Conservation (phyloP, 2,888 invertebrate species). For the Acrobasis repandana region DNA sequence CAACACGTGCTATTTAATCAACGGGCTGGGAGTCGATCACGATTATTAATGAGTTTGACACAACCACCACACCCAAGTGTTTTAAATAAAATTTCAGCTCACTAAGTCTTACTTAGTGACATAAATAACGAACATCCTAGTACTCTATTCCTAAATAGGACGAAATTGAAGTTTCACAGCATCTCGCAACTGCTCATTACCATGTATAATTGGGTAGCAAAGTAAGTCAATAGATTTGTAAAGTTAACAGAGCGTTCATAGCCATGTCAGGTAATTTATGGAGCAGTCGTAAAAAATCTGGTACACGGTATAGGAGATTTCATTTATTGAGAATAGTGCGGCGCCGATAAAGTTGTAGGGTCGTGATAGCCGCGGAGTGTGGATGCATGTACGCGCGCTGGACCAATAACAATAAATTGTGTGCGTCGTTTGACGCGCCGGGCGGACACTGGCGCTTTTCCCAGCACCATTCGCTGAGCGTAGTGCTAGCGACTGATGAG, state of each 20-base stretch:
- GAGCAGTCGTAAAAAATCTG: conserved; percentile 48
- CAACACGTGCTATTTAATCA: too few species aligned
- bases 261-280: conserved; percentile 35
- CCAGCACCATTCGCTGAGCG: conserved; percentile 17
- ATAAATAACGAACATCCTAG: not conserved
- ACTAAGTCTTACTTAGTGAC: too few species aligned
- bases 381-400: conserved; percentile 79
- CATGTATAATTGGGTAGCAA: conserved; percentile 21
- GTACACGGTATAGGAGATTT: conserved; percentile 53
- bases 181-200: not conserved
- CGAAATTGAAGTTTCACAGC: not conserved
- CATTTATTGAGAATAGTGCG: conserved; percentile 58
- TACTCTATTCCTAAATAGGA: not conserved
- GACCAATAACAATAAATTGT: conserved; percentile 82
- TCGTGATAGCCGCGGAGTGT: conserved; percentile 80
- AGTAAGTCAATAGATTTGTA: conserved; percentile 18
- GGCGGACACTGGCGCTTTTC: conserved; percentile 40
- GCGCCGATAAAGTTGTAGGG: conserved; percentile 74
- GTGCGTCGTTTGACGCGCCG: conserved; percentile 76
- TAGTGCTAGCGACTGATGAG: conserved; percentile 1
- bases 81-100: too few species aligned
- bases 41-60: too few species aligned
- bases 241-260: conserved; percentile 28
- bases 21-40: too few species aligned
- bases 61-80: not conserved